These are phyloP conservation scores for Pygocentrus nattereri DNA, from an alignment of 2,797 vertebrate genomes.

Conservation along the genomic window DNA sequence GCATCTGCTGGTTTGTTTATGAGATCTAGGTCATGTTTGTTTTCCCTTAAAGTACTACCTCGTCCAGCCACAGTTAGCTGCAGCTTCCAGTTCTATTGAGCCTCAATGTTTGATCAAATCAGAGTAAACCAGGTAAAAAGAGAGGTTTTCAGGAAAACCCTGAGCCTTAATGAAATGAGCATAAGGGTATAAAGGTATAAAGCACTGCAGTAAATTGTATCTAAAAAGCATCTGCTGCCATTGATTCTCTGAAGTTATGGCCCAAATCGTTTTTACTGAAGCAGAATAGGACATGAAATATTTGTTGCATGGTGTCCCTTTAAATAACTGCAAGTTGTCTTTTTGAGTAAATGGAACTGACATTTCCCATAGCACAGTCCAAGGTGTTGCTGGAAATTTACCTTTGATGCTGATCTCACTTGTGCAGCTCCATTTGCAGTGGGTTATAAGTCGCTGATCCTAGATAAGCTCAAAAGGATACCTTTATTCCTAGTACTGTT, in stretches of 20 bases:
- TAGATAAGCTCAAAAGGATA: constrained; percentile 1
- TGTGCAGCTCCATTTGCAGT: constrained; percentile 17
- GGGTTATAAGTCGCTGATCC: constrained; percentile 6
- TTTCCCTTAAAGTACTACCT: constrained; percentile 47
- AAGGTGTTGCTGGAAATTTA: constrained; percentile 22
- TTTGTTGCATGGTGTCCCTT: constrained; percentile 5
- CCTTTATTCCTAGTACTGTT: background rate
- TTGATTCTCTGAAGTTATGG: background rate
- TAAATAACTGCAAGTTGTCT: constrained; percentile 18
- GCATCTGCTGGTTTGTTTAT: constrained; percentile 54
- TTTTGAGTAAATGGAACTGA: background rate
- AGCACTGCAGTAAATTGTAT: background rate
- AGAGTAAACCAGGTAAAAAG: constrained; percentile 1
- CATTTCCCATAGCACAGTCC: constrained; percentile 1
- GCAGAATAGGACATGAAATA: background rate
- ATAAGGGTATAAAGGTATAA: background rate
- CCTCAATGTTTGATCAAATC: constrained; percentile 29
- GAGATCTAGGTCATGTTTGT: constrained; percentile 52
- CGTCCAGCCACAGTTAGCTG: constrained; percentile 33
- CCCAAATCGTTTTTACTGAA: background rate
- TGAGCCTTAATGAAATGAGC: background rate
- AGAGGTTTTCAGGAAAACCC: background rate
- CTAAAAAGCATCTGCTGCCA: constrained; percentile 8
- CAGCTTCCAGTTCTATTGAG: constrained; percentile 8
- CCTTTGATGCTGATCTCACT: background rate